Percentiles rank a stretch among this genome's conserved stretches.
phyloP scores from a whole-genome alignment of 2,113 vertebrate genomes.

The Seriola quinqueradiata region DNA sequence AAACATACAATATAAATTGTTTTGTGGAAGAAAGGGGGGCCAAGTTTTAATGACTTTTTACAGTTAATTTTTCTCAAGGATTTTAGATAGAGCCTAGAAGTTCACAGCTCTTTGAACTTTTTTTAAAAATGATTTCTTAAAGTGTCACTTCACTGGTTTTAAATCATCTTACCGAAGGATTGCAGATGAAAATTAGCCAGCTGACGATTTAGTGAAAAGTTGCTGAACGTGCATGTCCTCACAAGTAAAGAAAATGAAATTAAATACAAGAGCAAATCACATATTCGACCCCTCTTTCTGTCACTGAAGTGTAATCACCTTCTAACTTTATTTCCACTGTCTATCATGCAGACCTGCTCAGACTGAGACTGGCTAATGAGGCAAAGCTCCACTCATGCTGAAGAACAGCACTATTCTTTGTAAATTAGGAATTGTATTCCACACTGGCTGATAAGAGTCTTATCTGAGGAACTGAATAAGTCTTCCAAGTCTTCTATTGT shows the following conservation, averaged over 20 bases:
- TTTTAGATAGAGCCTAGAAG: too few species aligned
- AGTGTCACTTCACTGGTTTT: background rate
- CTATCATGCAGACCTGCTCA: constrained; percentile 25
- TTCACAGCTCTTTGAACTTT: too few species aligned
- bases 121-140: too few species aligned
- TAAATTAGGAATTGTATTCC: constrained; percentile 79
- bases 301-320: background rate
- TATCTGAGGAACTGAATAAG: constrained; percentile 67
- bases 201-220: background rate
- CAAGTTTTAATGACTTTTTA: too few species aligned
- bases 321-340: constrained; percentile 54
- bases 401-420: constrained; percentile 71
- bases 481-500: constrained; percentile 62
- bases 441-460: constrained; percentile 75
- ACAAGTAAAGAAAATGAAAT: background rate
- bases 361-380: constrained; percentile 52
- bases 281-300: background rate
- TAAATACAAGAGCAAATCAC: background rate
- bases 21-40: too few species aligned
- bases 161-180: background rate
- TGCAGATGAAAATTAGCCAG: too few species aligned
- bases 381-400: constrained; percentile 13
- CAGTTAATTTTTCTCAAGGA: too few species aligned
- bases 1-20: too few species aligned
- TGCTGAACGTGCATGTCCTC: background rate